Base-by-base conservation (phyloP, 2,888 invertebrate species). In the Agrochola lota region DNA sequence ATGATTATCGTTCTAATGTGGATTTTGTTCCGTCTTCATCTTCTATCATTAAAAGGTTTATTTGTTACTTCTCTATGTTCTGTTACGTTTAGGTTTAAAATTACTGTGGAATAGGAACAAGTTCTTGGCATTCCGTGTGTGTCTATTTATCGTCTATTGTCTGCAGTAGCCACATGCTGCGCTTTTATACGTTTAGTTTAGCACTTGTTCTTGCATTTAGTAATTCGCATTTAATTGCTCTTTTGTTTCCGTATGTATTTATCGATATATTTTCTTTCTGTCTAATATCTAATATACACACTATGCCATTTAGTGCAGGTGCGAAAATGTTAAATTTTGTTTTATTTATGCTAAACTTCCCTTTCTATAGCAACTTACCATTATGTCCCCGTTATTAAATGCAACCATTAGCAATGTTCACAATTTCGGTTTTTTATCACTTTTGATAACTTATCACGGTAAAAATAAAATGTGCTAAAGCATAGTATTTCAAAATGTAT, bases 111-210 rank as follows among this genome's bases (percentile, higher is more conserved):
- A 35, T 35, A 73, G 40, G 43, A 70, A 67, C 66, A 80, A 73
- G 68, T 8, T 78, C 52, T 64, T 43, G 26, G 69, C 52, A 70
- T 73, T 66, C 74, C 43, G 30, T 72, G 46, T 78, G 67, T 52
- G 35, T 64, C 60, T 71, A 81, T 83, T 81, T 85, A 83, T 71
- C 20, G 85, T 64, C 81, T 69, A 80, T 82, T 81, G 81, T 83
- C 40, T 57, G 5, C 71, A 46, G 59, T 63, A 46, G 52, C 74
- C 26, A 69, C 60, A 71, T 59, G 59, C 26, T 62, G 52, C 4
- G 23, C 4, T 49, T 62, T n/a, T 46, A 71, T 75, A 64, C 30
- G 20, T 59, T 64, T 71, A 23, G 35, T 49, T 40, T 35, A 63
- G 30, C 43, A 64, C 30, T 64, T 69, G 66, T 23, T 17, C 26